Evolutionary conservation across 2,888 invertebrate genomes (phyloP).

Genomic region (Morpho helenor): DNA sequence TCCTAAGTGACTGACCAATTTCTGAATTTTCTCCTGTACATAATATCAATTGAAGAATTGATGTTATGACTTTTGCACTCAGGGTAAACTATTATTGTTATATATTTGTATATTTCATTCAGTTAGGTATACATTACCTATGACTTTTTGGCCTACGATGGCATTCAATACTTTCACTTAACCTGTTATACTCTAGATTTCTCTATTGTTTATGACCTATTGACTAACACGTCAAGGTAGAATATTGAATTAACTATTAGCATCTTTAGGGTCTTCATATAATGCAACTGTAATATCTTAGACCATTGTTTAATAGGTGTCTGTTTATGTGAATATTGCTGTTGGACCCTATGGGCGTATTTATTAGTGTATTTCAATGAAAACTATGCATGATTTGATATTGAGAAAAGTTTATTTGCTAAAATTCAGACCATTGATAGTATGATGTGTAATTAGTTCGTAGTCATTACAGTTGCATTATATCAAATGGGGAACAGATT

Average conservation of each 20-base stretch:
- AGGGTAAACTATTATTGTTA: conserved; percentile 64
- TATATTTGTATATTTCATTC: conserved; percentile 52
- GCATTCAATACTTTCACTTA: conserved; percentile 31
- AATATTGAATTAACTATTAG: conserved; percentile 1
- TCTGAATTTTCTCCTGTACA: conserved; percentile 55
- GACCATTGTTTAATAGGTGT: not conserved
- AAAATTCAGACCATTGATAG: too few species aligned
- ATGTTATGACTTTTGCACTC: conserved; percentile 75
- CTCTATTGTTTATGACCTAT: conserved; percentile 14
- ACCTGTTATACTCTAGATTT: conserved; percentile 5
- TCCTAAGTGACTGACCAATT: conserved; percentile 61
- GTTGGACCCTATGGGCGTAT: conserved; percentile 2
- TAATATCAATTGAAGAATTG: conserved; percentile 49
- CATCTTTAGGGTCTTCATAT: conserved; percentile 12
- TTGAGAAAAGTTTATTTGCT: too few species aligned
- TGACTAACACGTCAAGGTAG: conserved; percentile 14
- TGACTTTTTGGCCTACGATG: conserved; percentile 66
- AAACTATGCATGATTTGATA: too few species aligned
- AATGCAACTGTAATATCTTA: conserved; percentile 13
- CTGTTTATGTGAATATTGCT: not conserved
- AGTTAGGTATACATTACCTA: conserved; percentile 43
- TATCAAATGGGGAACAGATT: conserved; percentile 13
- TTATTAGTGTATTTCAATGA: not conserved
- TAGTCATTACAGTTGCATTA: conserved; percentile 18
- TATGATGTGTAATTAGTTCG: too few species aligned